These are phyloP conservation scores for Listronotus bonariensis DNA, from an alignment of 1,140 invertebrate genomes.

Conservation along the genomic window DNA sequence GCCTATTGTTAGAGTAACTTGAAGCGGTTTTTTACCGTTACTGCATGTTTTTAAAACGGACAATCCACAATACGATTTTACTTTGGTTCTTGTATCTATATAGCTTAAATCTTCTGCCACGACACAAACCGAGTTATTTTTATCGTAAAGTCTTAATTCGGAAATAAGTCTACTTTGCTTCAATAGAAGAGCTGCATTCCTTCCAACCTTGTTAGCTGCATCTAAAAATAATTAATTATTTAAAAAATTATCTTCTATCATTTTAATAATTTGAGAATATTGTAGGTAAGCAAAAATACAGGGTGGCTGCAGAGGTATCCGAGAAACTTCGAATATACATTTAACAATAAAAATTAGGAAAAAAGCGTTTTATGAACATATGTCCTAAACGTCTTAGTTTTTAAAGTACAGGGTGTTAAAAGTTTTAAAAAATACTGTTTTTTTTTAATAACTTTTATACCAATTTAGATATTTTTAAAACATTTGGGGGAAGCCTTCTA, in stretches of 20 bases:
- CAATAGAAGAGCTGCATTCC: constrained; percentile 89
- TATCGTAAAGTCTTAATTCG: constrained; percentile 88
- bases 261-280: not conserved
- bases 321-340: too few species aligned
- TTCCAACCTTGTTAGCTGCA: constrained; percentile 93
- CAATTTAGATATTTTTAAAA: too few species aligned
- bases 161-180: constrained; percentile 86
- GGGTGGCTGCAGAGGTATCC: too few species aligned
- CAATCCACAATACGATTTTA: constrained; percentile 76
- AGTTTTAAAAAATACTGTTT: too few species aligned
- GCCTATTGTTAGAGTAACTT: not conserved
- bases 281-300: not conserved
- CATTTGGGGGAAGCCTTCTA: too few species aligned
- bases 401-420: too few species aligned
- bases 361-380: too few species aligned
- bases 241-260: constrained; percentile 7
- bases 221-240: constrained; percentile 83
- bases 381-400: too few species aligned
- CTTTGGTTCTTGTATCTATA: constrained; percentile 86
- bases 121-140: constrained; percentile 86
- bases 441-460: too few species aligned
- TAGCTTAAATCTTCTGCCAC: constrained; percentile 97
- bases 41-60: constrained; percentile 68
- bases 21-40: constrained; percentile 36
- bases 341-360: too few species aligned